Evolutionary conservation across 2,888 invertebrate species (phyloP).

Genomic region (Cephus spinipes): DNA sequence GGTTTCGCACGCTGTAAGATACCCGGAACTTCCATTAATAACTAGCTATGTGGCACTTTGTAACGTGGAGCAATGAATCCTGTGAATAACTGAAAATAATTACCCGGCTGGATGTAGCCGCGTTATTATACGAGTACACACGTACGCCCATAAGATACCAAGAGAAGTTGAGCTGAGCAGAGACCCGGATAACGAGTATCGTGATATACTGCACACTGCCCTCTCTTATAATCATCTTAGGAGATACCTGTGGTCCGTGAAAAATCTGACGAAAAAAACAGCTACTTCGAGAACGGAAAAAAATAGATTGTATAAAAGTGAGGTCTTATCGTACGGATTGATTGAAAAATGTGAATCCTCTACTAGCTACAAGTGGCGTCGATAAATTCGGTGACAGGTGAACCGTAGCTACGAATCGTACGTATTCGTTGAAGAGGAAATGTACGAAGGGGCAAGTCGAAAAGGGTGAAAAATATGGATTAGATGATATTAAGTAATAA

Average conservation of each 20-base stretch:
- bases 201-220: not conserved
- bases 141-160: not conserved
- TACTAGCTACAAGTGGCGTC: not conserved
- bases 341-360: not conserved
- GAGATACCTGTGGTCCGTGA: not conserved
- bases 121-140: not conserved
- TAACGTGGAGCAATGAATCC: not conserved
- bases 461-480: slow-evolving; percentile 36
- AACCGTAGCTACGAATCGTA: not conserved
- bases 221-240: not conserved
- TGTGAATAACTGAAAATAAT: not conserved
- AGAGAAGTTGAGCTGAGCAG: not conserved
- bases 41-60: slow-evolving; percentile 33
- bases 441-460: not conserved
- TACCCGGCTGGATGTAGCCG: not conserved
- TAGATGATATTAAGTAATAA: slow-evolving; percentile 49
- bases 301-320: not conserved
- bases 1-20: slow-evolving; percentile 20
- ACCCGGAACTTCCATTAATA: slow-evolving; percentile 44
- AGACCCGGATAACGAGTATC: not conserved
- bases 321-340: not conserved
- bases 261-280: not conserved
- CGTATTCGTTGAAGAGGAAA: not conserved
- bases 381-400: not conserved
- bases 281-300: not conserved